Evolutionary conservation across 2,113 vertebrate genomes (phyloP), one percentile per base, ranked within the genome.

Genomic region (Platysteira castanea): DNA sequence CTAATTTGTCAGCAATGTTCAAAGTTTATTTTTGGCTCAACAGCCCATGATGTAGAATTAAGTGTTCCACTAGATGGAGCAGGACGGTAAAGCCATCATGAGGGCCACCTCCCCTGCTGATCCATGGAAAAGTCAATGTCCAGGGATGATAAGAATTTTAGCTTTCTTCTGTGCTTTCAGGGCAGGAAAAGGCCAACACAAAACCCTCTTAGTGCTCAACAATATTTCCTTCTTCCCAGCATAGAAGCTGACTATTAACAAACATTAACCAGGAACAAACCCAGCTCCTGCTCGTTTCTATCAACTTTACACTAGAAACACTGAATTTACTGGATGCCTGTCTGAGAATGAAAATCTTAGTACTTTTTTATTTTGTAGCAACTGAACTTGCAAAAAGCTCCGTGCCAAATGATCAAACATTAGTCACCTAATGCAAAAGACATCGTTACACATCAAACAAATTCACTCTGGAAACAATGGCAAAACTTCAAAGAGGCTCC

Each of bases 21-120:
- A 61, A 73, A 47, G 60, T 91, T 87, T 87, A 79, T 65, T 96
- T 96, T 84, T 73, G 50, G 86, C 71, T 53, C 53, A 44, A 41
- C 31, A 44, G 73, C 17, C 59, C 42, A 35, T 1, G 70, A 68
- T 81, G 75, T 53, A 93, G 82, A 89, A 95, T 79, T 31, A 59
- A 61, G 39, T 33, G 71, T 93, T 96, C 90, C 90, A 95, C 89
- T 97, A 97, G 90, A 97, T 93, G 91, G 94, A 94, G 92, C 84
- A 97, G 87, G 87, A 94, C 0, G 12, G 94, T 69, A 95, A 75
- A 97, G 90, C 88, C 95, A 74, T 44, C 54, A 15, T 6, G 59
- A 92, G 80, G 54, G 89, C 81, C 95, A 93, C 7, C 60, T 39
- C 80, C 33, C 54, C 41, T 47, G 35, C 73, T 91, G 63, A 76